These are phyloP conservation scores for Amphipyra berbera DNA, from an alignment of 2,888 invertebrate genomes.

Conservation along the genomic window DNA sequence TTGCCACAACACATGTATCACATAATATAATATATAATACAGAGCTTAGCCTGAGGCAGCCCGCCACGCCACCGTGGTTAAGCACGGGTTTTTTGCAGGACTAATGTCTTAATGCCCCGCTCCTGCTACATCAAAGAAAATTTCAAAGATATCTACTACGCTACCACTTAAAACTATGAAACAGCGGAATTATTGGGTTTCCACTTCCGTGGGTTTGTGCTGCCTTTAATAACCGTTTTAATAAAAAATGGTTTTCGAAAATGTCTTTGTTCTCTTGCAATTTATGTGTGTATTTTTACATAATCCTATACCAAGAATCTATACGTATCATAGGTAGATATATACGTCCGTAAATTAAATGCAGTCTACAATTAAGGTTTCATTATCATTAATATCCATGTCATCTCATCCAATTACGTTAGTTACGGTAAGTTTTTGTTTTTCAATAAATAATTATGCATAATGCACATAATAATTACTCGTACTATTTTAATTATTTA, in stretches of 20 bases:
- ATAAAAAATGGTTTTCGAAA: conserved; percentile 12
- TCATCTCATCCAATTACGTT: not conserved
- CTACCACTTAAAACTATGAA: conserved; percentile 29
- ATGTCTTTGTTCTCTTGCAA: conserved; percentile 32
- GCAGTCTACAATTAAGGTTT: not conserved
- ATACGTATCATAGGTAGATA: too few species aligned
- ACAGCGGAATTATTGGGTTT: conserved; percentile 38
- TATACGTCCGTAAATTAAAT: not conserved
- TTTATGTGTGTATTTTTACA: not conserved
- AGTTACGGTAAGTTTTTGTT: not conserved
- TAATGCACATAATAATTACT: not conserved
- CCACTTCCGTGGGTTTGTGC: conserved; percentile 29
- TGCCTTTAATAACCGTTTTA: conserved; percentile 15
- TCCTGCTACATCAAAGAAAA: conserved; percentile 37
- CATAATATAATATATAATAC: conserved; percentile 21
- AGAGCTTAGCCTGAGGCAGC: conserved; percentile 25
- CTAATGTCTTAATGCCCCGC: conserved; percentile 37
- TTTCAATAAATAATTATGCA: conserved; percentile 4
- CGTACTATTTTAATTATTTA: conserved; percentile 14
- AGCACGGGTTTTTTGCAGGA: conserved; percentile 39
- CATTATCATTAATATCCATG: not conserved
- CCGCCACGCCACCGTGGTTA: conserved; percentile 20
- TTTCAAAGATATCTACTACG: conserved; percentile 18
- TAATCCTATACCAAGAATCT: conserved; percentile 1
- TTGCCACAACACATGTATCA: conserved; percentile 32